Conservation (phyloP, 2,797 vertebrate genomes). For the Sebastes alutus region DNA sequence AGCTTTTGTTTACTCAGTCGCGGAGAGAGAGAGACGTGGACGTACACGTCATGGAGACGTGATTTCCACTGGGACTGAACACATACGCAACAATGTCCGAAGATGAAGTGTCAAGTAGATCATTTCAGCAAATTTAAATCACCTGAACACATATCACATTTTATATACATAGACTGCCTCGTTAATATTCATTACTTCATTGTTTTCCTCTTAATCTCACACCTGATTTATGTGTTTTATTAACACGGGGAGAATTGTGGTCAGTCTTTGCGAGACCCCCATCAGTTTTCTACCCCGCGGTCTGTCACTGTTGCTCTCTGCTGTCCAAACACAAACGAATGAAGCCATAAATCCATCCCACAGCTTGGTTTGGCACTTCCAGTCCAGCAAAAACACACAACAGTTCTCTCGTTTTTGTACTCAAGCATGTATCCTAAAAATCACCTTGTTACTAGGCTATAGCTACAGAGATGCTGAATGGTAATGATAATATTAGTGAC, state of each 20-base stretch:
- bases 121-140: neutral
- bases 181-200: neutral
- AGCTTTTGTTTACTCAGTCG: neutral
- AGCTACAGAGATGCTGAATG: neutral
- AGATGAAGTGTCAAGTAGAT: neutral
- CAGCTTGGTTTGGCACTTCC: neutral
- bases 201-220: neutral
- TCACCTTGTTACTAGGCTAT: neutral
- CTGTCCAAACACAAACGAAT: constrained; percentile 34
- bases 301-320: neutral
- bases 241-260: neutral
- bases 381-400: neutral
- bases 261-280: neutral
- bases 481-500: neutral
- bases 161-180: neutral
- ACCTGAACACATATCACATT: neutral
- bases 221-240: constrained; percentile 34
- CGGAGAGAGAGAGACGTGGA: no score
- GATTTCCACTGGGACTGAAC: neutral
- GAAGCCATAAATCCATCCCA: constrained; percentile 41
- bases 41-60: neutral
- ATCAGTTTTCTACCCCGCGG: neutral
- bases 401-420: neutral
- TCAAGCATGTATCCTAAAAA: neutral
- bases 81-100: neutral